Conservation (phyloP, 2,888 invertebrate species). For the Eupithecia centaureata region DNA sequence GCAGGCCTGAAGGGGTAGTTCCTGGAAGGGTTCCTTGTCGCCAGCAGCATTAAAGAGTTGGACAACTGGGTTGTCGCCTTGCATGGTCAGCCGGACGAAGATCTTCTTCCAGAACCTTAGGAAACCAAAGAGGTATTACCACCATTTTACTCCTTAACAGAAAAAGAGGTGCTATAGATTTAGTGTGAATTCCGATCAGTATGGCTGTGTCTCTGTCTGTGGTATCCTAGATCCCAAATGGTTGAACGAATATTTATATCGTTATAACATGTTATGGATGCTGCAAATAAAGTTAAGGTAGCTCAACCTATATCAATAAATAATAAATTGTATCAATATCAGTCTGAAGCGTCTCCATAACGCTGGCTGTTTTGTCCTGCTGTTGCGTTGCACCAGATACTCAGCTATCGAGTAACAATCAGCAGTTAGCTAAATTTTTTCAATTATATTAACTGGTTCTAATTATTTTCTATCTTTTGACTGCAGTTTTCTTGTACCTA, state of each 20-base stretch:
- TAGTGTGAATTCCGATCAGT: neutral
- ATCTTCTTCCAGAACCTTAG: slow-evolving; percentile 98
- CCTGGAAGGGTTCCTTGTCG: slow-evolving; percentile 97
- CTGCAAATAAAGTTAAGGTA: no score
- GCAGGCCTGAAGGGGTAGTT: slow-evolving; percentile 96
- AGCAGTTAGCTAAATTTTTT: no score
- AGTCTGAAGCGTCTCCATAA: no score
- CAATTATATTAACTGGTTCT: no score
- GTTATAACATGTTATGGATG: no score
- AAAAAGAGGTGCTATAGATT: neutral
- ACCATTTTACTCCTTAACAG: neutral
- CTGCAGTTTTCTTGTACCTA: no score
- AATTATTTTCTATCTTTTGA: no score
- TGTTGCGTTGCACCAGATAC: no score
- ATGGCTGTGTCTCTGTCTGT: neutral
- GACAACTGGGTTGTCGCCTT: slow-evolving; percentile 92
- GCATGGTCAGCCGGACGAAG: slow-evolving; percentile 90
- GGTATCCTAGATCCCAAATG: neutral
- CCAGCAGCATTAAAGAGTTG: slow-evolving; percentile 92
- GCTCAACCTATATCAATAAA: no score
- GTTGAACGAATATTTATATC: neutral
- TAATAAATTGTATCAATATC: no score
- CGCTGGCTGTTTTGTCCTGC: no score
- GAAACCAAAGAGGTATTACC: neutral
- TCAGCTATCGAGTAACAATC: no score